Evolutionary conservation across 2,888 invertebrate species (phyloP).

Genomic region (Neoscelio sp.): DNA sequence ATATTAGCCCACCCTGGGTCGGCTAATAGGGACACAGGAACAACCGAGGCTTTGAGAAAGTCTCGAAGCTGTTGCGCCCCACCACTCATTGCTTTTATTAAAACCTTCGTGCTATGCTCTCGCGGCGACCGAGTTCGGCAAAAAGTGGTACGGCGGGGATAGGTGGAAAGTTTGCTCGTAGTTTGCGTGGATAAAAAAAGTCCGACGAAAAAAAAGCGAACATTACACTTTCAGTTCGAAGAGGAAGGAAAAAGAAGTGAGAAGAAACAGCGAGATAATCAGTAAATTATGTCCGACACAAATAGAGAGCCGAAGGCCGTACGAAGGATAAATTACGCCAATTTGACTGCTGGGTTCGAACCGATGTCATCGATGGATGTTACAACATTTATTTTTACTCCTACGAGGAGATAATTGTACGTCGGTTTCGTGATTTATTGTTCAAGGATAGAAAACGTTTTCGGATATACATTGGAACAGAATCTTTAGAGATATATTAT

Average conservation of each 20-base stretch:
- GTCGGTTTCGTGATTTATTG: too few species aligned
- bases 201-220: not conserved
- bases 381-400: conserved; percentile 21
- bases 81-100: conserved; percentile 36
- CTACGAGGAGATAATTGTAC: conserved; percentile 4
- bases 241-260: not conserved
- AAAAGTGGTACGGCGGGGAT: too few species aligned
- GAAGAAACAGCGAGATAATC: conserved; percentile 37
- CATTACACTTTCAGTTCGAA: too few species aligned
- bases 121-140: conserved; percentile 1
- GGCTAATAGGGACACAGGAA: too few species aligned
- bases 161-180: conserved; percentile 16
- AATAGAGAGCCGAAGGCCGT: conserved; percentile 16
- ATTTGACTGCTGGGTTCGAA: conserved; percentile 16
- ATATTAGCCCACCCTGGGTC: conserved; percentile 30
- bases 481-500: too few species aligned
- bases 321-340: conserved; percentile 31
- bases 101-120: conserved; percentile 13
- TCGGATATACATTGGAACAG: too few species aligned
- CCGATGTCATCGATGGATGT: conserved; percentile 1
- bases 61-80: conserved; percentile 37
- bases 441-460: too few species aligned
- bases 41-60: conserved; percentile 34
- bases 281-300: conserved; percentile 50
- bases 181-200: conserved; percentile 14